phyloP scores from a whole-genome alignment of 2,113 vertebrate genomes.

The Prionailurus viverrinus region DNA sequence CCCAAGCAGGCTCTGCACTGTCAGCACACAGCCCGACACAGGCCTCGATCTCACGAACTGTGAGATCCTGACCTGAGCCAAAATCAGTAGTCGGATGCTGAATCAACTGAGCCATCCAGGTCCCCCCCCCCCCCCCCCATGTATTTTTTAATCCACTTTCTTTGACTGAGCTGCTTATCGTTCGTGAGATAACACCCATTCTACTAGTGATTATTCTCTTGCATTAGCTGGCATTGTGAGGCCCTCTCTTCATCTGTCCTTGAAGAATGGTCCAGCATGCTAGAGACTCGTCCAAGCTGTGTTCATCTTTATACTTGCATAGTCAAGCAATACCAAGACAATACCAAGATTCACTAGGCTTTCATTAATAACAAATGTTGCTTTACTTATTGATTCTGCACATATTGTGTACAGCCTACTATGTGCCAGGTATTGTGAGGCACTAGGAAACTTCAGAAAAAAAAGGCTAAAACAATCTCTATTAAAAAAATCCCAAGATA shows the following conservation, averaged over 20 bases:
- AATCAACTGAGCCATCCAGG: too few species aligned
- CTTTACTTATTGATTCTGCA: conserved; percentile 44
- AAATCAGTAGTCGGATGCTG: too few species aligned
- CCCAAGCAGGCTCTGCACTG: too few species aligned
- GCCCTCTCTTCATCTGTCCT: neutral
- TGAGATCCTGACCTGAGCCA: too few species aligned
- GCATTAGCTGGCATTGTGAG: neutral
- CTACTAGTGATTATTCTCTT: neutral
- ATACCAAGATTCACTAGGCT: neutral
- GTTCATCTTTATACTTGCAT: neutral
- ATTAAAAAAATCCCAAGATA: neutral
- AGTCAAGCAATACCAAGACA: neutral
- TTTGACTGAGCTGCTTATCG: neutral
- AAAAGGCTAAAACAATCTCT: neutral
- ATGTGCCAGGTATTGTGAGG: neutral
- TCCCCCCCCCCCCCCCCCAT: too few species aligned
- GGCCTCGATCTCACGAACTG: too few species aligned
- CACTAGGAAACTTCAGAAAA: neutral
- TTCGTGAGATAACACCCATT: neutral
- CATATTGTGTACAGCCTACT: neutral
- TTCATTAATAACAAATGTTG: neutral
- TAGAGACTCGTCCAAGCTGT: neutral
- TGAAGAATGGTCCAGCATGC: neutral
- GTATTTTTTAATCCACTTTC: neutral
- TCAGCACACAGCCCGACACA: too few species aligned